These are phyloP conservation scores for Hyphantria cunea DNA, from an alignment of 1,140 invertebrate species.

Conservation along the genomic window DNA sequence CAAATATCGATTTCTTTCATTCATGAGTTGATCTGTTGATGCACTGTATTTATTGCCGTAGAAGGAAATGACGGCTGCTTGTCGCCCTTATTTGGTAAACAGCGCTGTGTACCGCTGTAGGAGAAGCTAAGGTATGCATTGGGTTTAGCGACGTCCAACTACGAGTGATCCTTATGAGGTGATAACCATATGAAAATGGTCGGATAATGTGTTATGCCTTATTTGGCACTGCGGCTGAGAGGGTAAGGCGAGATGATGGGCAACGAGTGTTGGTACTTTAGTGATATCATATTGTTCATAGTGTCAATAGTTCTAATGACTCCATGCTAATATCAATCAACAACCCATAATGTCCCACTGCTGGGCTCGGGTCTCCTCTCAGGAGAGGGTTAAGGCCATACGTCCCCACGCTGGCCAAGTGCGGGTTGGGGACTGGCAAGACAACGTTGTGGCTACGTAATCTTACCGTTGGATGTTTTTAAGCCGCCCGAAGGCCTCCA, in stretches of 20 bases:
- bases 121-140: slow-evolving; percentile 23
- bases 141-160: slow-evolving; percentile 29
- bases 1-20: slow-evolving; percentile 45
- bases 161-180: slow-evolving; percentile 40
- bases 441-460: too few relatives aligned
- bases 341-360: too few relatives aligned
- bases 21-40: slow-evolving; percentile 43
- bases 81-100: slow-evolving; percentile 51
- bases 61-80: slow-evolving; percentile 57
- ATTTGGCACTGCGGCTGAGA: slow-evolving; percentile 10
- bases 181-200: slow-evolving; percentile 34
- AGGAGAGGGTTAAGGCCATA: too few relatives aligned
- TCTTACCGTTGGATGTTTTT: too few relatives aligned
- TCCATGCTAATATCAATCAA: too few relatives aligned
- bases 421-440: too few relatives aligned
- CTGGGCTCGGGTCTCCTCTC: too few relatives aligned
- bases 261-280: neutral
- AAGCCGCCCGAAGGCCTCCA: too few relatives aligned
- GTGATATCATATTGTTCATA: too few relatives aligned
- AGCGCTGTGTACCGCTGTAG: slow-evolving; percentile 38
- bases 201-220: slow-evolving; percentile 43
- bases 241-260: slow-evolving; percentile 26
- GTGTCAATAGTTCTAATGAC: too few relatives aligned
- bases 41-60: slow-evolving; percentile 31
- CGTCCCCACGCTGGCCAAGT: too few relatives aligned